Evolutionary conservation across 1,140 invertebrate genomes (phyloP), one percentile per base, ranked within the genome.

Genomic region (Daktulosphaira vitifoliae): DNA sequence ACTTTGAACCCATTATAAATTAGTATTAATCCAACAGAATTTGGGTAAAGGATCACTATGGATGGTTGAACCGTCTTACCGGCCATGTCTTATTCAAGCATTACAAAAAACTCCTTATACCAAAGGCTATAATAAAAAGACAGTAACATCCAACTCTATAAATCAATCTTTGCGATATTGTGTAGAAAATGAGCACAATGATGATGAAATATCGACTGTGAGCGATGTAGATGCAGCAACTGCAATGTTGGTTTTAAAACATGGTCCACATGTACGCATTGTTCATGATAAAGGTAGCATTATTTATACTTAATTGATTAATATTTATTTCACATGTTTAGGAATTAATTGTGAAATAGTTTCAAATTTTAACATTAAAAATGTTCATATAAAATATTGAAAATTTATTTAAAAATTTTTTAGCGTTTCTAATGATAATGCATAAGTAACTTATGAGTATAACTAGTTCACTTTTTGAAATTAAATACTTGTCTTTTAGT

Each of bases 21-120:
- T 50, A 16, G 18, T 65, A 18, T 22, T 23, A 16, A 16, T 6
- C 5, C 44, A 15, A 7, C 73, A 91, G 82, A 92, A 90, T 72
- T 82, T 95, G 70, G 91, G 91, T 11, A 96, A 96, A 78, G 92
- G 93, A 46, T 96, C 92, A 0, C 75, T 95, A 48, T 96, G 93
- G 92, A 94, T 90, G 75, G 91, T 96, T 1, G 92, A 96, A 74
- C 88, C 89, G 5, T 85, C 90, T 44, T 90, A 88, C 73, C 80
- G 89, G 68, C 87, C 87, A 59, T 92, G 90, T 76, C 76, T 94
- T 66, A 79, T 92, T 52, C 88, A 92, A 76, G 88, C 89, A 1
- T 75, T 92, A 8, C 84, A 85, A 53, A 87, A 89, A 67, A 88
- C 88, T 8, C 89, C 89, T 1, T 89, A 87, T 71, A 68, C 54